phyloP scores from a whole-genome alignment of 2,113 vertebrate genomes.

The Clinocottus analis region DNA sequence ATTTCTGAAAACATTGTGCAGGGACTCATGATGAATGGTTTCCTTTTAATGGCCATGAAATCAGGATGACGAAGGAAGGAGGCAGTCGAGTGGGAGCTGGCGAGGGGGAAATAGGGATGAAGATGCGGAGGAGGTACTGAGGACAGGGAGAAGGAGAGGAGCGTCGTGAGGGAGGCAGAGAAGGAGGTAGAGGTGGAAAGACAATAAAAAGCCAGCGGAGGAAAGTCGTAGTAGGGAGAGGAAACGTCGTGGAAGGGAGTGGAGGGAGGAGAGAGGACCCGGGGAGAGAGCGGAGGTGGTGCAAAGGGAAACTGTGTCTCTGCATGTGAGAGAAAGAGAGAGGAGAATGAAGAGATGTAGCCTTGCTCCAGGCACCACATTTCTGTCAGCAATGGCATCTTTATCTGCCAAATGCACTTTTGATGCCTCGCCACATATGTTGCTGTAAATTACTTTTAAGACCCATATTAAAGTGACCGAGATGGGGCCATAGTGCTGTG shows the following conservation, averaged over 20 bases:
- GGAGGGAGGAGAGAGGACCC: slow-evolving; percentile 3
- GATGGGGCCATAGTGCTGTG: slow-evolving; percentile 36
- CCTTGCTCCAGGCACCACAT: slow-evolving; percentile 68
- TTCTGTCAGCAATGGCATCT: slow-evolving; percentile 74
- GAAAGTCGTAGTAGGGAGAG: slow-evolving; percentile 13
- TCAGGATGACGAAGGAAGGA: slow-evolving; percentile 34
- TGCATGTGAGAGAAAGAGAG: slow-evolving; percentile 26
- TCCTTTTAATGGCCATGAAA: slow-evolving; percentile 54
- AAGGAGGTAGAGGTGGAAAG: slow-evolving; percentile 23
- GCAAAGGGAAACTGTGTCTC: slow-evolving; percentile 9
- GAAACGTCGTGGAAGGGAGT: slow-evolving; percentile 8
- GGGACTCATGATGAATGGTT: slow-evolving; percentile 12
- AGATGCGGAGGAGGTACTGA: slow-evolving; percentile 33
- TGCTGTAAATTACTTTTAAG: slow-evolving; percentile 78
- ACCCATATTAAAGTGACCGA: slow-evolving; percentile 49
- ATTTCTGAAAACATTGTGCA: slow-evolving; percentile 23
- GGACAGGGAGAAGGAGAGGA: slow-evolving; percentile 42
- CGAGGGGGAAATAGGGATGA: slow-evolving; percentile 37
- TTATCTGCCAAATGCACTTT: slow-evolving; percentile 81
- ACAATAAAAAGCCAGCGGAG: slow-evolving; percentile 11
- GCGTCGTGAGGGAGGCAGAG: neutral
- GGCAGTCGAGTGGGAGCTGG: slow-evolving; percentile 39
- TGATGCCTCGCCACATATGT: slow-evolving; percentile 76
- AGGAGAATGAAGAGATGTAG: slow-evolving; percentile 46
- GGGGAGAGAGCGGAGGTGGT: slow-evolving; percentile 30